A percentile compares a stretch with the other conserved stretches of the same genome.
Conservation (phyloP, 2,113 vertebrate species). For the Todiramphus chloris region DNA sequence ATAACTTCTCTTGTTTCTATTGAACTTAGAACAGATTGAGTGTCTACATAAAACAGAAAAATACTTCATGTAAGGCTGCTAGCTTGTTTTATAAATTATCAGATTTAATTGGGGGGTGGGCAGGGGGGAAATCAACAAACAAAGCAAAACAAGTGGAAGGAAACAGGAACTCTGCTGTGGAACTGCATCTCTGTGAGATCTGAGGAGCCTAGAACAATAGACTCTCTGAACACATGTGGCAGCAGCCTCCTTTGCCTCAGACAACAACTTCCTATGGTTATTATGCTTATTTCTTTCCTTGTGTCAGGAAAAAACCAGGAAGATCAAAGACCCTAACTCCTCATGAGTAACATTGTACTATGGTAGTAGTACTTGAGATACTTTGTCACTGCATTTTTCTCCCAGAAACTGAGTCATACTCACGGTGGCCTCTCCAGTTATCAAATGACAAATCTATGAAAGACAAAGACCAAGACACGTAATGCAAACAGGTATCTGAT, state of each 20-base stretch:
- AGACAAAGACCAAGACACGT: neutral
- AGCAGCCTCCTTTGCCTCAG: neutral
- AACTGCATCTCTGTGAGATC: neutral
- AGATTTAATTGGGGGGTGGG: neutral
- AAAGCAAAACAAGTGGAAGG: neutral
- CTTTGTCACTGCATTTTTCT: neutral
- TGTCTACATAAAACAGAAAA: neutral
- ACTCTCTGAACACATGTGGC: neutral
- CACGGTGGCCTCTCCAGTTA: neutral
- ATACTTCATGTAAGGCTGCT: neutral
- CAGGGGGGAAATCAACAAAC: neutral
- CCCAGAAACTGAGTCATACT: neutral
- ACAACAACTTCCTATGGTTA: neutral
- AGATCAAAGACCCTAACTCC: neutral
- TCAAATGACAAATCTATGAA: neutral
- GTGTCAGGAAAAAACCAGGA: neutral
- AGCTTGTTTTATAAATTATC: neutral
- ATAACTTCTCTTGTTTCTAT: neutral
- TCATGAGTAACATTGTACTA: accelerated
- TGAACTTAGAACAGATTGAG: neutral
- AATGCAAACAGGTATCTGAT: neutral
- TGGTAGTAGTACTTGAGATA: neutral
- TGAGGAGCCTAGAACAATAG: neutral
- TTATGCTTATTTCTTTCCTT: neutral
- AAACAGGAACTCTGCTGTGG: neutral